Evolutionary conservation across 2,888 invertebrate species (phyloP).

Genomic region (Hanleya hanleyi): DNA sequence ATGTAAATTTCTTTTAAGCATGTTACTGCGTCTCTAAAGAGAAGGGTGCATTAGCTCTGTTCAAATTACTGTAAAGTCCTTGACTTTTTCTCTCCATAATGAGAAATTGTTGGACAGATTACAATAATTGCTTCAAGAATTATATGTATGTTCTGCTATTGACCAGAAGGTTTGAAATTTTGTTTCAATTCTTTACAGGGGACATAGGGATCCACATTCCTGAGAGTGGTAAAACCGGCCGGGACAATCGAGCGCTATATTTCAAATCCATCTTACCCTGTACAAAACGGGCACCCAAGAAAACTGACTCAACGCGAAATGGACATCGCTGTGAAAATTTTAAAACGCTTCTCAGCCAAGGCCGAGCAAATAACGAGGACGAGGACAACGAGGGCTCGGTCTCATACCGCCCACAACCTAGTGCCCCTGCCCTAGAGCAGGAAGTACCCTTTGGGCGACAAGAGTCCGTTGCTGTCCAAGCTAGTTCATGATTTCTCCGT

Average conservation of each 20-base stretch:
- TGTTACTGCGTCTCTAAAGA: too few species aligned
- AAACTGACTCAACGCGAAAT: not conserved
- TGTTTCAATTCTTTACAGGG: not conserved
- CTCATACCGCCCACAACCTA: not conserved
- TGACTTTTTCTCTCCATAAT: too few species aligned
- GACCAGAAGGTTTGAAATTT: too few species aligned
- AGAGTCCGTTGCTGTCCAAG: not conserved
- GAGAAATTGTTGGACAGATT: too few species aligned
- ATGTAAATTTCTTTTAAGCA: too few species aligned
- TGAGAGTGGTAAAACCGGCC: not conserved
- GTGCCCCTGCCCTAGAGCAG: not conserved
- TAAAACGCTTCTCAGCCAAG: not conserved
- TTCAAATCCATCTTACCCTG: not conserved
- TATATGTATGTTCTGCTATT: too few species aligned
- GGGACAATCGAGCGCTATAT: not conserved
- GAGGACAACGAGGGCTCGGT: not conserved
- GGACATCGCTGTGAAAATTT: not conserved
- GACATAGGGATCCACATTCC: not conserved
- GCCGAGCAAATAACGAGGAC: not conserved
- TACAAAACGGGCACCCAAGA: not conserved
- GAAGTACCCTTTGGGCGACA: not conserved
- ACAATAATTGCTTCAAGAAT: too few species aligned
- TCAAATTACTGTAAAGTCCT: too few species aligned
- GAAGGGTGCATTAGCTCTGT: too few species aligned
- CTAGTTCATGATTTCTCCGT: conserved; percentile 8